These are phyloP conservation scores for Scrobipalpa atriplicella DNA, from an alignment of 2,888 invertebrate species.

Conservation along the genomic window DNA sequence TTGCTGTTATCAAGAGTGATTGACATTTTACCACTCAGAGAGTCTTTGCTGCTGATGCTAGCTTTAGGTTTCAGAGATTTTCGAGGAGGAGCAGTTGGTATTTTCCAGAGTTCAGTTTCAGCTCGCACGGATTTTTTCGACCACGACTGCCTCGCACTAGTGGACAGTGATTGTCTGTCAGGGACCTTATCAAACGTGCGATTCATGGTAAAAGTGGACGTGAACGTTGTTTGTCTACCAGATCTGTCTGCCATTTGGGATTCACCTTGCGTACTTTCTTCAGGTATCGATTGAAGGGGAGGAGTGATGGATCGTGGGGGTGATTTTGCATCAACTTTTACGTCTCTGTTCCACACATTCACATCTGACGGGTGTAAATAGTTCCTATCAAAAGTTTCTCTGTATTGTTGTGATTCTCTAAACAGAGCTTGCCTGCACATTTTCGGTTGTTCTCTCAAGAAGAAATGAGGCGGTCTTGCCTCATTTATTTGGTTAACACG, in stretches of 20 bases:
- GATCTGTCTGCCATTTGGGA: slow-evolving; percentile 62
- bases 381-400: slow-evolving; percentile 52
- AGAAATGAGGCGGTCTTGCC: slow-evolving; percentile 51
- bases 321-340: slow-evolving; percentile 53
- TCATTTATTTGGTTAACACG: slow-evolving; percentile 52
- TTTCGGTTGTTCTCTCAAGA: slow-evolving; percentile 58
- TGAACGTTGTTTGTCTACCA: slow-evolving; percentile 55
- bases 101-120: slow-evolving; percentile 69
- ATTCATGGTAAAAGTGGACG: slow-evolving; percentile 74
- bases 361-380: slow-evolving; percentile 50
- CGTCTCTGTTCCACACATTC: slow-evolving; percentile 66
- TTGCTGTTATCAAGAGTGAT: slow-evolving; percentile 67
- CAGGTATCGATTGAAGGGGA: slow-evolving; percentile 75
- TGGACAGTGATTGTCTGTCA: slow-evolving; percentile 46
- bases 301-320: slow-evolving; percentile 70
- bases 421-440: slow-evolving; percentile 71
- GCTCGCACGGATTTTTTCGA: slow-evolving; percentile 67
- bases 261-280: slow-evolving; percentile 71
- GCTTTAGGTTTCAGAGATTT: slow-evolving; percentile 55
- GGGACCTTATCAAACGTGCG: slow-evolving; percentile 67
- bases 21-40: slow-evolving; percentile 45
- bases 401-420: slow-evolving; percentile 59
- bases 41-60: slow-evolving; percentile 47
- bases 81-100: slow-evolving; percentile 56
- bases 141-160: slow-evolving; percentile 60